Evolutionary conservation across 2,113 vertebrate species (phyloP).

Genomic region (Hydrolagus affinis): DNA sequence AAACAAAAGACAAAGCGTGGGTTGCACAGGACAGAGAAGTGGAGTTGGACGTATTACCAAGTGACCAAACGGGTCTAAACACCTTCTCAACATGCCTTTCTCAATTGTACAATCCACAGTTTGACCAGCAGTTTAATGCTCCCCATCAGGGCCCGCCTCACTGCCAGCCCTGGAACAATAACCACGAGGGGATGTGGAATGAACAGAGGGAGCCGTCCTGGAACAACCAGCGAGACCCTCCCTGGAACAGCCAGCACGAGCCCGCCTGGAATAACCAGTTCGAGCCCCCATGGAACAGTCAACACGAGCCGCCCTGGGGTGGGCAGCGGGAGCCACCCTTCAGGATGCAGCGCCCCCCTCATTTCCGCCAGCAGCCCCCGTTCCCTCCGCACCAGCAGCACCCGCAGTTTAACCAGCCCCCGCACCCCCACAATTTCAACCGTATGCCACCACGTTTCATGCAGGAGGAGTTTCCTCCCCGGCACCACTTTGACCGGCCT

Average conservation of each 20-base stretch:
- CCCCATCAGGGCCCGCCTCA: slow-evolving; percentile 78
- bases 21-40: background rate
- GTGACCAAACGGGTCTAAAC: background rate
- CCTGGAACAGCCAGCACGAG: slow-evolving; percentile 74
- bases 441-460: slow-evolving; percentile 92
- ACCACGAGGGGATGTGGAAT: slow-evolving; percentile 91
- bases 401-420: slow-evolving; percentile 89
- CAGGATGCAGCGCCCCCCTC: slow-evolving; percentile 90
- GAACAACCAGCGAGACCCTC: slow-evolving; percentile 77
- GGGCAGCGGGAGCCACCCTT: slow-evolving; percentile 84
- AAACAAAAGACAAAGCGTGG: background rate
- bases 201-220: slow-evolving; percentile 86
- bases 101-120: slow-evolving; percentile 40
- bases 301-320: slow-evolving; percentile 86
- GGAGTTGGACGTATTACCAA: background rate
- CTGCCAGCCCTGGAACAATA: slow-evolving; percentile 89
- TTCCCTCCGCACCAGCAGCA: slow-evolving; percentile 93
- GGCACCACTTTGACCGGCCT: slow-evolving; percentile 86
- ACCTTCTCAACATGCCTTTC: background rate
- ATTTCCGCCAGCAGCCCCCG: slow-evolving; percentile 73
- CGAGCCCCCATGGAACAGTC: slow-evolving; percentile 71
- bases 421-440: slow-evolving; percentile 87
- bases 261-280: slow-evolving; percentile 73
- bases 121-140: slow-evolving; percentile 60
- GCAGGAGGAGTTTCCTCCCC: slow-evolving; percentile 91